phyloP scores from a whole-genome alignment of 2,888 invertebrate species.

The Phalera bucephala region DNA sequence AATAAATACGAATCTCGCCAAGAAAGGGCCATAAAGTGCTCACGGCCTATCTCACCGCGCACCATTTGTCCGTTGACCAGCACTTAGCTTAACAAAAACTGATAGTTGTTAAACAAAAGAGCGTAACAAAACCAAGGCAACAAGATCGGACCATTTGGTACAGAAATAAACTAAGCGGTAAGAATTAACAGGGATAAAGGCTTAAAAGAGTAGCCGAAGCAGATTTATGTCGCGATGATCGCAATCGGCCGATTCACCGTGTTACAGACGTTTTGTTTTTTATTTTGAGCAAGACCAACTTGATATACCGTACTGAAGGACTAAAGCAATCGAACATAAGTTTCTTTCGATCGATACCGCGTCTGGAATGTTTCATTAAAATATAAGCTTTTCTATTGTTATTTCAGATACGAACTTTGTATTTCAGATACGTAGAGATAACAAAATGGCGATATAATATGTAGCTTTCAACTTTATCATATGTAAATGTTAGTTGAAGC shows the following conservation, averaged over 20 bases:
- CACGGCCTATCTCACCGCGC: constrained; percentile 61
- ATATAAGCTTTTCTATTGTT: not conserved
- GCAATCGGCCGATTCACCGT: constrained; percentile 75
- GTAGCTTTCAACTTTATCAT: not conserved
- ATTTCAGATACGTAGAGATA: not conserved
- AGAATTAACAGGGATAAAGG: constrained; percentile 82
- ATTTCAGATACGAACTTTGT: not conserved
- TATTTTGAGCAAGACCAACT: constrained; percentile 50
- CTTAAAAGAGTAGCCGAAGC: constrained; percentile 81
- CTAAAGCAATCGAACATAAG: constrained; percentile 19
- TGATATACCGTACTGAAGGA: constrained; percentile 45
- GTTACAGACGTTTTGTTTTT: constrained; percentile 67
- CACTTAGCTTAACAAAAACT: constrained; percentile 82
- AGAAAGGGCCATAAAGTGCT: constrained; percentile 33
- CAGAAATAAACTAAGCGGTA: constrained; percentile 82
- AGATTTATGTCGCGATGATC: constrained; percentile 81
- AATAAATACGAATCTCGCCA: constrained; percentile 35
- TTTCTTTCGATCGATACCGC: not conserved
- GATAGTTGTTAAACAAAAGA: constrained; percentile 80
- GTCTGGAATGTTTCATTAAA: not conserved
- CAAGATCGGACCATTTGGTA: constrained; percentile 76
- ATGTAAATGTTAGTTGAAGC: not conserved
- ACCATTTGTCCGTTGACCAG: constrained; percentile 77
- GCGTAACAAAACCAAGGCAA: constrained; percentile 67
- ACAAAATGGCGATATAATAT: not conserved